Base-by-base conservation (phyloP, 2,888 invertebrate species). In the Drosophila testacea region DNA sequence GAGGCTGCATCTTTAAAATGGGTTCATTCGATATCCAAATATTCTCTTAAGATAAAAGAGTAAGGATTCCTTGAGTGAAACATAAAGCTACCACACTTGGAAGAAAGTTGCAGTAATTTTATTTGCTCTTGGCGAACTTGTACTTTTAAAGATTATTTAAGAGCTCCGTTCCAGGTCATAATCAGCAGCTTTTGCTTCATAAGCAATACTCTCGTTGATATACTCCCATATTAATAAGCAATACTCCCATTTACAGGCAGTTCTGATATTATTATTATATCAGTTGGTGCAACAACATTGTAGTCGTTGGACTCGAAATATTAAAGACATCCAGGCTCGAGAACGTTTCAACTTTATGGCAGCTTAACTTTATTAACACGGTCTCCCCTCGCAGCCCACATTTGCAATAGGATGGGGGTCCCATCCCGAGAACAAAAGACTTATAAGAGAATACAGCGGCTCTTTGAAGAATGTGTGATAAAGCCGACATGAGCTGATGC, bases 271-370 rank as follows among this genome's bases (percentile, higher is more conserved):
- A 72, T 47, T 62, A 72, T 65, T 61, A 64, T 56, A 64, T 56
- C 65, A 48, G 34, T 55, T 63, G 13, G 28, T 13, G 46, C 55
- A 44, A 69, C 77, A 67, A 83, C 89, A 86, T 72, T 86, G 81
- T 88, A 65, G 46, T n/a, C 27, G 30, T 52, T 36, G 16, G 46
- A 44, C 28, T 46, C 36, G 46, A 11, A 38, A n/a, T 64, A 61
- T 78, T 68, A 50, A 73, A 61, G 55, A 36, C 68, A 67, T 66
- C 50, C 66, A 41, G 44, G 50, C 55, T 39, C 28, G 50, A 28
- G 59, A 66, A 84, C 89, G 81, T 87, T 83, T 89, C 88, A 83
- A 88, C 89, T 83, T 83, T 87, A 83, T 83, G 87, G 89, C 89
- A 84, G 79, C 88, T 83, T 83, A 89, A 83, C 85, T 83, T 83